Percentiles rank a stretch among this genome's conserved stretches.
Conservation (phyloP, 2,888 invertebrate species). For the Mesoligia furuncula region DNA sequence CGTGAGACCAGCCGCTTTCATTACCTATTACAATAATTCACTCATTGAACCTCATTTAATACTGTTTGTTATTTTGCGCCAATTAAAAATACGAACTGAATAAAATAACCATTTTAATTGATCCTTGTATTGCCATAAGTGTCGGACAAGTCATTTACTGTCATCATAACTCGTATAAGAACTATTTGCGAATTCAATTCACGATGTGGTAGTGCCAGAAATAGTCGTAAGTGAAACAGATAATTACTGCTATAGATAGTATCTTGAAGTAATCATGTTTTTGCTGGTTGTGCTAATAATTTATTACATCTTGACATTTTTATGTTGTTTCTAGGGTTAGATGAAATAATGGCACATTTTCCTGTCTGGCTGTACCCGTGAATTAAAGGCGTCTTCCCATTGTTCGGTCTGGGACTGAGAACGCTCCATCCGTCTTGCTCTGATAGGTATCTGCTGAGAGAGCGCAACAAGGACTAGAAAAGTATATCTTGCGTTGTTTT, state of each 20-base stretch:
- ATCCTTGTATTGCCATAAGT: slow-evolving; percentile 62
- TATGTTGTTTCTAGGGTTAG: slow-evolving; percentile 50
- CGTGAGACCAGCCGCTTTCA: slow-evolving; percentile 69
- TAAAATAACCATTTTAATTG: slow-evolving; percentile 64
- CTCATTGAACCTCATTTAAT: slow-evolving; percentile 64
- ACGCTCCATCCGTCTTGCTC: slow-evolving; percentile 79
- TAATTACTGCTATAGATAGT: slow-evolving; percentile 58
- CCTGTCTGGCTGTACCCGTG: slow-evolving; percentile 68
- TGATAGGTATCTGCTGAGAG: slow-evolving; percentile 78
- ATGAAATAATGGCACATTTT: slow-evolving; percentile 68
- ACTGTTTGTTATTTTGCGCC: slow-evolving; percentile 66
- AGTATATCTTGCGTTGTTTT: slow-evolving; percentile 55
- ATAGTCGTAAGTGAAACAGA: slow-evolving; percentile 52
- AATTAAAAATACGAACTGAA: slow-evolving; percentile 62
- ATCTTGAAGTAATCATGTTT: slow-evolving; percentile 41
- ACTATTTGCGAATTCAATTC: slow-evolving; percentile 59
- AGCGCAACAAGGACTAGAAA: slow-evolving; percentile 68
- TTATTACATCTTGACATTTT: slow-evolving; percentile 60
- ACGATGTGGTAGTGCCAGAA: slow-evolving; percentile 40
- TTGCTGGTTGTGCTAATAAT: slow-evolving; percentile 36
- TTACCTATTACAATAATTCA: slow-evolving; percentile 72
- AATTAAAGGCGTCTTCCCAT: slow-evolving; percentile 73
- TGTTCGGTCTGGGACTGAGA: slow-evolving; percentile 74
- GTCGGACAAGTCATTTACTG: slow-evolving; percentile 63
- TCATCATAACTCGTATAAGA: slow-evolving; percentile 63